Conservation (phyloP, 1,140 invertebrate genomes). For the Lamellibrachia luymesi region DNA sequence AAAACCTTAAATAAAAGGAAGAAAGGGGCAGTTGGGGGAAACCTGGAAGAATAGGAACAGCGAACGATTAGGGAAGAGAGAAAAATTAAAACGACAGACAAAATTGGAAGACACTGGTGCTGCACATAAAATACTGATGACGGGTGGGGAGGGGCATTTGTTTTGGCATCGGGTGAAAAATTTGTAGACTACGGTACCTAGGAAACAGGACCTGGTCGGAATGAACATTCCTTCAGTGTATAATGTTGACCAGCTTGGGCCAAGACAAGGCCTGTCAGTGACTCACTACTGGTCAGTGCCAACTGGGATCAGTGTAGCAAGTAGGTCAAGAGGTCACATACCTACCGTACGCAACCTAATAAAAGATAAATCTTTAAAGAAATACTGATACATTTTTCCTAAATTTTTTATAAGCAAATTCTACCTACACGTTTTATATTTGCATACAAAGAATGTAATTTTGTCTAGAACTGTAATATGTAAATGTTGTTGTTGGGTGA, state of each 20-base stretch:
- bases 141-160: neutral
- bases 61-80: too few species aligned
- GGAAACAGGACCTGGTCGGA: neutral
- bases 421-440: neutral
- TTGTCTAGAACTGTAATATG: neutral
- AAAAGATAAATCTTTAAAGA: neutral
- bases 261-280: neutral
- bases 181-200: neutral
- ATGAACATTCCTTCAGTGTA: neutral
- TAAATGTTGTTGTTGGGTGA: too few species aligned
- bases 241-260: neutral
- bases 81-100: neutral
- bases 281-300: neutral
- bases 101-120: neutral
- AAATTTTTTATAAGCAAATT: neutral
- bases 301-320: neutral
- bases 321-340: neutral
- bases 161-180: neutral
- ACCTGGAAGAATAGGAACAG: neutral
- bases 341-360: neutral
- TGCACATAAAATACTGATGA: neutral
- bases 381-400: neutral
- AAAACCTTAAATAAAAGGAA: too few species aligned
- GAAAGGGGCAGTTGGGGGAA: neutral
- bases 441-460: neutral